Conservation (phyloP, 2,797 vertebrate genomes). For the Phalloptychus januarius region DNA sequence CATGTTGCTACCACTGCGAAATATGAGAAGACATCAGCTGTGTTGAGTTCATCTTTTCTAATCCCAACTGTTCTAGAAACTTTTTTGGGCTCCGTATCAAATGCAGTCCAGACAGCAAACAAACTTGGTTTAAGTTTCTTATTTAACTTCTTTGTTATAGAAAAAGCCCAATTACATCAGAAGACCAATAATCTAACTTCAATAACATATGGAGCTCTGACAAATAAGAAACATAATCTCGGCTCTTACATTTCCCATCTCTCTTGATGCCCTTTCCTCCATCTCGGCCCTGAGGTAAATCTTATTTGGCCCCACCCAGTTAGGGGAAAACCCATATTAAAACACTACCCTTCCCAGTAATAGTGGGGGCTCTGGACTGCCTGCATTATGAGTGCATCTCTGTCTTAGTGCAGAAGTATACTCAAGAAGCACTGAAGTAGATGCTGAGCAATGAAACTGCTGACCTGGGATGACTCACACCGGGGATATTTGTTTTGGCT, state of each 20-base stretch:
- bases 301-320: conserved; percentile 45
- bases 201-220: conserved; percentile 15
- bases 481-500: conserved; percentile 52
- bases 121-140: neutral
- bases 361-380: conserved; percentile 39
- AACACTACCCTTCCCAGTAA: conserved; percentile 56
- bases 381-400: conserved; percentile 44
- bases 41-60: neutral
- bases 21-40: neutral
- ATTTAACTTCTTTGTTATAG: neutral
- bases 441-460: conserved; percentile 47
- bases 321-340: conserved; percentile 46
- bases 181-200: conserved; percentile 15
- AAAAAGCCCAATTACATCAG: neutral
- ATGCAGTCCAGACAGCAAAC: neutral
- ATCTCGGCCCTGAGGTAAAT: conserved; percentile 37
- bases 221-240: conserved; percentile 10
- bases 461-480: conserved; percentile 58
- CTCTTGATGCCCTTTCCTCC: neutral
- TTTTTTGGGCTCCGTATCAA: neutral
- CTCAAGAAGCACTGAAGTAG: conserved; percentile 35
- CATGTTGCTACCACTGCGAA: neutral
- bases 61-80: neutral
- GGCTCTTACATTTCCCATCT: neutral
- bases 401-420: conserved; percentile 13